A percentile compares a stretch with the other conserved stretches of the same genome.
These are phyloP conservation scores for Pandion haliaetus DNA, from an alignment of 2,113 vertebrate genomes.

Conservation along the genomic window DNA sequence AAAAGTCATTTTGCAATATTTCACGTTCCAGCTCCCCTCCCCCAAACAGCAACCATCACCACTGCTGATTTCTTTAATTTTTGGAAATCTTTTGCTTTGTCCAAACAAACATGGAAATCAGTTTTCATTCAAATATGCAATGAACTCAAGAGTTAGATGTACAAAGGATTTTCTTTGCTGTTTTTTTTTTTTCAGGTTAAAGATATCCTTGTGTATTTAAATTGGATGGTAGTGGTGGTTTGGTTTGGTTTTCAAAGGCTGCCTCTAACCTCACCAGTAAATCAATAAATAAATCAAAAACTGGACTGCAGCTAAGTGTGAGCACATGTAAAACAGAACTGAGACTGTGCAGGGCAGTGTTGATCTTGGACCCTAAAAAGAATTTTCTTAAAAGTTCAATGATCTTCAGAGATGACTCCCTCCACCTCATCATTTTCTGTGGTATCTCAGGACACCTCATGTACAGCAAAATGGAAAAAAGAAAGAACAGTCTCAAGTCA, in stretches of 20 bases:
- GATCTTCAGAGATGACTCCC: neutral
- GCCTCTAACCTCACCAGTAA: neutral
- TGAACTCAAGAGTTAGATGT: neutral
- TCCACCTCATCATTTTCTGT: neutral
- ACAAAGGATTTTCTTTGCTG: neutral
- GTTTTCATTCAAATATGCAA: neutral
- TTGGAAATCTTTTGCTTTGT: neutral
- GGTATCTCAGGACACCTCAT: neutral
- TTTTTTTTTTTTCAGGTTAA: neutral
- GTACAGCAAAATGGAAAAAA: neutral
- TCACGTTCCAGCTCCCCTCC: neutral
- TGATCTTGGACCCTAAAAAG: neutral
- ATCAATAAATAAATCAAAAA: neutral
- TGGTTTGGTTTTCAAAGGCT: neutral
- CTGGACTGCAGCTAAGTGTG: neutral
- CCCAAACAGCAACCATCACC: neutral
- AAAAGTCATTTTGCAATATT: neutral
- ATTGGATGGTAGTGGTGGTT: neutral
- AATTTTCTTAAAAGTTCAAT: constrained; percentile 11
- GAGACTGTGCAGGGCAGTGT: neutral
- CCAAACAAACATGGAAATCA: neutral
- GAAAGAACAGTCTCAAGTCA: neutral
- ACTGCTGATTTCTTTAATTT: neutral
- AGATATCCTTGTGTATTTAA: neutral
- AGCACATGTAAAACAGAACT: neutral